Evolutionary conservation across 2,888 invertebrate species (phyloP), one percentile per base, ranked within the genome.

Genomic region (Leucozona laternaria): DNA sequence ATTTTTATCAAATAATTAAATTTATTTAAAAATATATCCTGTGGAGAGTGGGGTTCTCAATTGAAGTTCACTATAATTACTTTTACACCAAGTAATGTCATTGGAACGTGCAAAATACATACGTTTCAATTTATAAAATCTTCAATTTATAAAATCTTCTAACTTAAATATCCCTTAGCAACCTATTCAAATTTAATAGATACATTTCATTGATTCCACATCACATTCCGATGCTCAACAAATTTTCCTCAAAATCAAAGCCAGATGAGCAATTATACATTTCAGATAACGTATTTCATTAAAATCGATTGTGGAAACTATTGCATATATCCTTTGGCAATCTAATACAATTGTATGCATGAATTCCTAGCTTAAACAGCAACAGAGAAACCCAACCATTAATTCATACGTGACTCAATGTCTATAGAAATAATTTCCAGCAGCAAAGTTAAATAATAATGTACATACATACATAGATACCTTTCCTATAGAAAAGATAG

Each of bases 351-450:
- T 79, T 58, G 53, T 62, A 71, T 79, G 79, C 55, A 72, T 72
- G 64, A 28, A 25, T 45, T 77, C 45, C 40, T 43, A 20, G 1
- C 28, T 55, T 37, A 37, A 62, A 10, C 8, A 64, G 45, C 28
- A 25, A 28, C 25, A 66, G 31, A 66, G 20, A 20, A 68, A 48
- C 20, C 50, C 55, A 48, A 37, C 40, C 62, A 50, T 28, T 62
- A 40, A 62, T 11, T 43, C 20, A 50, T 64, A 83, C 83, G 83
- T 83, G 83, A 83, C 75, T 79, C 25, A 72, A 57, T 31, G 57
- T 50, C 62, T 15, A 71, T 64, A 40, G 45, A 64, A 72, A 57
- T 72, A 64, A 64, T 79, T 72, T 64, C n/a, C n/a, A n/a, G n/a
- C 64, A 45, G 45, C 15, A 45, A 72, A 79, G 45, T 72, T 57